Conservation (phyloP, 2,113 vertebrate species). For the Hippocampus guttulatus region DNA sequence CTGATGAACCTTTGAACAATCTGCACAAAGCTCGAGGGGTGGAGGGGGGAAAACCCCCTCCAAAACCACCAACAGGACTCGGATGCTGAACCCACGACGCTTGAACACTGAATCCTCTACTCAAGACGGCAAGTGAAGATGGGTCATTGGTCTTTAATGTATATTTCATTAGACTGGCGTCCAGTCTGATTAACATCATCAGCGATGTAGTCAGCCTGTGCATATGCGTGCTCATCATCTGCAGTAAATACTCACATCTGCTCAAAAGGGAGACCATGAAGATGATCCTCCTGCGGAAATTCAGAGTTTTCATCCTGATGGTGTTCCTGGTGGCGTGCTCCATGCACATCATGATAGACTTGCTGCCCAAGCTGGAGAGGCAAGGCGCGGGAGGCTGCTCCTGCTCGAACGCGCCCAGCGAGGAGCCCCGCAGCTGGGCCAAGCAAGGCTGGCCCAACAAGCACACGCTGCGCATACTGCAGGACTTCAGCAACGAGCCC, state of each 20-base stretch:
- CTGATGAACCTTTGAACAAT: constrained; percentile 33
- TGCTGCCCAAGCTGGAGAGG: constrained; percentile 86
- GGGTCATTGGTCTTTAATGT: constrained; percentile 65
- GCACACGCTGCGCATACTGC: constrained; percentile 88
- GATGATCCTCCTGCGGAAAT: constrained; percentile 89
- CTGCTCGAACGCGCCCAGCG: constrained; percentile 76
- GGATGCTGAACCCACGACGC: constrained; percentile 41
- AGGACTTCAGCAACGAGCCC: constrained; percentile 91
- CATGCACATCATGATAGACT: constrained; percentile 91
- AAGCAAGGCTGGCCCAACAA: constrained; percentile 85
- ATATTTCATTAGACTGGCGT: constrained; percentile 68
- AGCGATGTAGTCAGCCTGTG: constrained; percentile 76
- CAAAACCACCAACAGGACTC: constrained; percentile 12
- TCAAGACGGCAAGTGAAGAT: constrained; percentile 73
- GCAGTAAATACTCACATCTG: constrained; percentile 68
- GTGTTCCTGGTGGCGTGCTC: constrained; percentile 90
- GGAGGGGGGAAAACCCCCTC: not conserved
- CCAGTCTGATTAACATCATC: constrained; percentile 72
- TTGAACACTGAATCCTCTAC: constrained; percentile 66
- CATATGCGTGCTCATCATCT: constrained; percentile 70
- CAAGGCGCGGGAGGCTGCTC: constrained; percentile 76
- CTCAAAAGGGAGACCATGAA: constrained; percentile 75
- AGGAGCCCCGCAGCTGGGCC: constrained; percentile 69
- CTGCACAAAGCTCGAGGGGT: constrained; percentile 4
- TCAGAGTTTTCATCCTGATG: constrained; percentile 86